Evolutionary conservation across 2,113 vertebrate genomes (phyloP).

Genomic region (Paradisaea rubra): DNA sequence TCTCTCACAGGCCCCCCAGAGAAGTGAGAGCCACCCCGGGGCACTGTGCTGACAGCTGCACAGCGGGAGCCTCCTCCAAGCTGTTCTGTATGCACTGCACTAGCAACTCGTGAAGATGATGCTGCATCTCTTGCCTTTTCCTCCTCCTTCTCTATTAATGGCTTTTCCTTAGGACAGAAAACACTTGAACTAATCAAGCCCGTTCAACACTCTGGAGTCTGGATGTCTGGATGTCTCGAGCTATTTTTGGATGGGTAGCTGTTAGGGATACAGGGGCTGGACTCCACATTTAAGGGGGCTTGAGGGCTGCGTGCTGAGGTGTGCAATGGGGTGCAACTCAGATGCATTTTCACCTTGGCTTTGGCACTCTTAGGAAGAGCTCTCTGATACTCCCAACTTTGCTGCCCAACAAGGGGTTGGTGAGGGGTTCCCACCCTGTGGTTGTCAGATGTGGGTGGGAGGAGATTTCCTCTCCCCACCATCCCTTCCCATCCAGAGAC

Average conservation of each 20-base stretch:
- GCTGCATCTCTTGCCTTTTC: slow-evolving; percentile 4
- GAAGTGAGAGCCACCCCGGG: neutral
- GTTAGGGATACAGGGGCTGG: neutral
- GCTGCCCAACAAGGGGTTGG: neutral
- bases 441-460: neutral
- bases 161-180: neutral
- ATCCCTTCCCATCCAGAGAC: neutral
- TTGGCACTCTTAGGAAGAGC: neutral
- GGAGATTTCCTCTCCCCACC: neutral
- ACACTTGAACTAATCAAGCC: neutral
- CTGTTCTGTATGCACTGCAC: neutral
- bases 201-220: neutral
- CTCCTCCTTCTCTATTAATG: neutral
- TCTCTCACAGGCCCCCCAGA: neutral
- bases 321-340: neutral
- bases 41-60: slow-evolving; percentile 8
- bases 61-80: neutral
- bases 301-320: neutral
- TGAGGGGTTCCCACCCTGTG: neutral
- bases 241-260: neutral
- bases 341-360: slow-evolving; percentile 18
- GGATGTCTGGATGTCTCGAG: neutral
- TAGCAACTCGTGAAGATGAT: neutral
- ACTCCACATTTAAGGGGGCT: neutral
- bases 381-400: neutral